Percentiles rank a stretch among this genome's conserved stretches.
These are phyloP conservation scores for Nezara viridula DNA, from an alignment of 2,888 invertebrate species.

Conservation along the genomic window DNA sequence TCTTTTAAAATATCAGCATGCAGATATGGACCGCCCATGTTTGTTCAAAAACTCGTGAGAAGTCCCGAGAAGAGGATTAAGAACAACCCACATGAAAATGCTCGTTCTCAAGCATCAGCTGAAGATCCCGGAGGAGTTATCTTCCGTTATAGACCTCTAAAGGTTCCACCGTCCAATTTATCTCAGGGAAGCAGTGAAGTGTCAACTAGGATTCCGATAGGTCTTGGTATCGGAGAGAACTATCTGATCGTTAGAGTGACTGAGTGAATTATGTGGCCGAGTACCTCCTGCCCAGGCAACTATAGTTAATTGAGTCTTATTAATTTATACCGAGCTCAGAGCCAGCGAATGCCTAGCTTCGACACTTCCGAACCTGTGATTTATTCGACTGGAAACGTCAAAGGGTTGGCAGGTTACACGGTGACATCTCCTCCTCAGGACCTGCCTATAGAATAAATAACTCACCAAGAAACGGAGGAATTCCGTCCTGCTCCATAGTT, in stretches of 20 bases:
- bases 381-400: background rate
- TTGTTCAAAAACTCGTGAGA: background rate
- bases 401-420: background rate
- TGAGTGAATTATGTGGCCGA: background rate
- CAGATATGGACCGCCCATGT: background rate
- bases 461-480: background rate
- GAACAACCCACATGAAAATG: background rate
- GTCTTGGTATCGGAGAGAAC: background rate
- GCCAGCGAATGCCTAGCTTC: background rate
- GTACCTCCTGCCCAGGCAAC: background rate
- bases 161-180: background rate
- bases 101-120: background rate
- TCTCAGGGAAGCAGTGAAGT: background rate
- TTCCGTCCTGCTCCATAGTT: background rate
- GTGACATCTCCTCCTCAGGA: background rate
- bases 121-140: background rate
- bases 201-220: background rate
- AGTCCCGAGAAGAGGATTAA: background rate
- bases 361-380: background rate
- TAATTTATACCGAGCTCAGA: background rate
- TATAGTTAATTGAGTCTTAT: background rate
- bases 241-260: background rate
- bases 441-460: background rate
- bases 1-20: background rate
- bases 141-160: background rate